These are phyloP conservation scores for Agrypnia vestita DNA, from an alignment of 1,140 invertebrate genomes.

Conservation along the genomic window DNA sequence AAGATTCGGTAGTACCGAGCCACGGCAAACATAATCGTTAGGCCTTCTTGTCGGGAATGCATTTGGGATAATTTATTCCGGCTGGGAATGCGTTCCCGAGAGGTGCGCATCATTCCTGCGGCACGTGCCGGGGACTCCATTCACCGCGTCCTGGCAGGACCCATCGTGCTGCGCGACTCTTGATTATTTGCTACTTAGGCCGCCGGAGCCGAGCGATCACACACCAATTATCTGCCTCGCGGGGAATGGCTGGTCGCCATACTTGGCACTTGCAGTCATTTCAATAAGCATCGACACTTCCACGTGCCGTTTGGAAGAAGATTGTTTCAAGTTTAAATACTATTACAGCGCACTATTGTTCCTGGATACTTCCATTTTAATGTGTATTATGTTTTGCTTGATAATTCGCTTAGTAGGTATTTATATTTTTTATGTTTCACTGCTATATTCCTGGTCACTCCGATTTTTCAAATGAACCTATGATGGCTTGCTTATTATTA, in stretches of 20 bases:
- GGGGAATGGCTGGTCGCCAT: not conserved
- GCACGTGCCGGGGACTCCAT: constrained; percentile 39
- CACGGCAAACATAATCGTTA: not conserved
- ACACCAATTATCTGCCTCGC: constrained; percentile 14
- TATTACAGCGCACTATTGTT: no score
- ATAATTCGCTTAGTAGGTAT: no score
- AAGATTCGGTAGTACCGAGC: not conserved
- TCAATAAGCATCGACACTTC: no score
- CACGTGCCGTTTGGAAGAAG: no score
- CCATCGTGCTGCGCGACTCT: not conserved
- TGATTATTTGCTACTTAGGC: constrained; percentile 15
- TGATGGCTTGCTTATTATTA: no score
- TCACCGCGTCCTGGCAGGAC: not conserved
- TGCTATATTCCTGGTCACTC: no score
- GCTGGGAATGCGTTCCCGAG: constrained; percentile 36
- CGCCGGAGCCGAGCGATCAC: constrained; percentile 8
- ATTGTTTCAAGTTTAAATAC: no score
- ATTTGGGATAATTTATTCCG: constrained; percentile 47
- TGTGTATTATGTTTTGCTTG: no score
- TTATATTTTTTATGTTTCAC: no score
- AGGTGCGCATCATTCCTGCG: constrained; percentile 29
- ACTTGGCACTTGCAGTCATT: no score
- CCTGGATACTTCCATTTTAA: no score
- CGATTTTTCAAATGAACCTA: no score
- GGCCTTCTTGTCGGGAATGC: constrained; percentile 25